These are phyloP conservation scores for Slavum lentiscoides DNA, from an alignment of 2,888 invertebrate genomes.

Conservation along the genomic window DNA sequence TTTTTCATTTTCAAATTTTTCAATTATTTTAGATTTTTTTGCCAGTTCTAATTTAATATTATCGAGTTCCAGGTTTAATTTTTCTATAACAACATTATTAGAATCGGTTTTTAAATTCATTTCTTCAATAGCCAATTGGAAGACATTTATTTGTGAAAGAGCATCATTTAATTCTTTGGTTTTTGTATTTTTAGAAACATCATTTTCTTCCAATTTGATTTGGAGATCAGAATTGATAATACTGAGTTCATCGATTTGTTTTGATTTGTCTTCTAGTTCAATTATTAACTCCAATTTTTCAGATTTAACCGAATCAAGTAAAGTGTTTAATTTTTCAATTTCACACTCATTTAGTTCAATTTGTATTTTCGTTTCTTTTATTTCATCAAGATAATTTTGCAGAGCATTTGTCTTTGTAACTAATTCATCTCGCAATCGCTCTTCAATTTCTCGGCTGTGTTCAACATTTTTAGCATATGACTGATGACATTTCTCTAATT, in stretches of 20 bases:
- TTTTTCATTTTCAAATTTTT: neutral
- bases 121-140: slow-evolving; percentile 16
- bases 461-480: neutral
- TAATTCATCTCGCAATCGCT: slow-evolving; percentile 15
- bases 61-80: slow-evolving; percentile 20
- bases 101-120: slow-evolving; percentile 2
- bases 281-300: slow-evolving; percentile 13
- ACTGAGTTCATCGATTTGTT: neutral
- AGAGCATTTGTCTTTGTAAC: neutral
- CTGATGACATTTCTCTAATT: slow-evolving; percentile 19
- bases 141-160: neutral
- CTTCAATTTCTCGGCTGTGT: slow-evolving; percentile 14
- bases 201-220: neutral
- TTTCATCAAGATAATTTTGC: neutral
- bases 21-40: slow-evolving; percentile 14
- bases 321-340: slow-evolving; percentile 20
- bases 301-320: neutral
- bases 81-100: neutral
- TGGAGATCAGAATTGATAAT: neutral
- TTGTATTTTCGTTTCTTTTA: slow-evolving; percentile 17
- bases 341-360: neutral
- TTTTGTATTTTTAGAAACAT: slow-evolving; percentile 4
- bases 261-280: neutral
- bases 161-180: slow-evolving; percentile 35
- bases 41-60: neutral